These are phyloP conservation scores for Glyphotaelius pellucidus DNA, from an alignment of 2,888 invertebrate genomes.

Conservation along the genomic window DNA sequence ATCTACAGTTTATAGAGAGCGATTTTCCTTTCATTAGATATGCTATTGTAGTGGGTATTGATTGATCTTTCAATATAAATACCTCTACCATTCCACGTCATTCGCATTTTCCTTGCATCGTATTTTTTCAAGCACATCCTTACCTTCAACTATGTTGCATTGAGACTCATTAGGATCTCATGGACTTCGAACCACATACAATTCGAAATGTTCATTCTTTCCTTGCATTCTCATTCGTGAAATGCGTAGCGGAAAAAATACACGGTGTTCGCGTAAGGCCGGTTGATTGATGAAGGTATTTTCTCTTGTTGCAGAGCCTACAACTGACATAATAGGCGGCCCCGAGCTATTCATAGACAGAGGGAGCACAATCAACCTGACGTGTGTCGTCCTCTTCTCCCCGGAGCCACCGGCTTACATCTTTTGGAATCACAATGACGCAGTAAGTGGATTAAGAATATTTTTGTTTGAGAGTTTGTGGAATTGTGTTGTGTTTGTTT, in stretches of 20 bases:
- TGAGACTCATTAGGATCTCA: neutral
- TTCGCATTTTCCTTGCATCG: neutral
- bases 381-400: slow-evolving; percentile 93
- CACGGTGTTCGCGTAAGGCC: neutral
- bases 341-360: slow-evolving; percentile 95
- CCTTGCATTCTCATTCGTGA: neutral
- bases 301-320: slow-evolving; percentile 85
- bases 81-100: neutral
- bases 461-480: neutral
- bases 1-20: neutral
- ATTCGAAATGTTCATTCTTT: neutral
- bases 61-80: neutral
- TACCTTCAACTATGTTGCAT: neutral
- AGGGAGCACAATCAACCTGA: slow-evolving; percentile 95
- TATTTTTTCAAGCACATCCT: neutral
- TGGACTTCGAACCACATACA: neutral
- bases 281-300: slow-evolving; percentile 2
- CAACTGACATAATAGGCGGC: slow-evolving; percentile 93
- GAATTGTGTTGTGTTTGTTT: neutral
- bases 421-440: slow-evolving; percentile 96
- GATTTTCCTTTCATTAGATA: too few relatives aligned
- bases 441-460: slow-evolving; percentile 77
- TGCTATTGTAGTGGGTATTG: too few relatives aligned
- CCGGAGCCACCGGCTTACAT: slow-evolving; percentile 96
- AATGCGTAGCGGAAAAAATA: neutral